Conservation (phyloP, 2,113 vertebrate species). For the Myrmecophaga tridactyla region DNA sequence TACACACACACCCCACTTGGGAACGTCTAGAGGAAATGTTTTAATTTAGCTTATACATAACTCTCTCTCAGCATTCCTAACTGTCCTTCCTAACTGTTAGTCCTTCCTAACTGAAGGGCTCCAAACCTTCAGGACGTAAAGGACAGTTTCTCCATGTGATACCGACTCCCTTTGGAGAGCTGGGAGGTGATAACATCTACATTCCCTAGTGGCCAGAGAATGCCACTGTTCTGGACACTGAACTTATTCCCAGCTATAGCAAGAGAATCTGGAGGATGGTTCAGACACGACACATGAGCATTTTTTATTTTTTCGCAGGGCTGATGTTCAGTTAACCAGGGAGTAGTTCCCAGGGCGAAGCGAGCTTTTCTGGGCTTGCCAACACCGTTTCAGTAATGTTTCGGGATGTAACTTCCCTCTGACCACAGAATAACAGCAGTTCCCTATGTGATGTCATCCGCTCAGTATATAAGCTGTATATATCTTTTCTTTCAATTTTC, state of each 20-base stretch:
- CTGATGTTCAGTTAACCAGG: neutral
- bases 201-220: neutral
- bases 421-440: rapidly evolving
- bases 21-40: neutral
- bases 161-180: neutral
- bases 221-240: neutral
- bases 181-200: neutral
- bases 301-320: neutral
- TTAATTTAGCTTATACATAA: neutral
- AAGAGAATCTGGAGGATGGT: neutral
- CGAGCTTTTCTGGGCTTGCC: neutral
- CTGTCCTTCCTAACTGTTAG: too few relatives aligned
- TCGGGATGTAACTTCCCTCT: neutral
- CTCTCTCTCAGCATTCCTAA: neutral
- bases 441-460: neutral
- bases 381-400: rapidly evolving
- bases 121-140: neutral
- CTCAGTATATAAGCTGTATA: neutral
- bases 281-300: rapidly evolving
- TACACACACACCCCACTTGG: neutral
- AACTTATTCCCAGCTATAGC: too few relatives aligned
- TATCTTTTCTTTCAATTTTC: neutral
- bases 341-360: too few relatives aligned
- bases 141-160: neutral
- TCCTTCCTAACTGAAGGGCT: too few relatives aligned